Conservation (phyloP, 2,113 vertebrate species). For the Capreolus pygargus region DNA sequence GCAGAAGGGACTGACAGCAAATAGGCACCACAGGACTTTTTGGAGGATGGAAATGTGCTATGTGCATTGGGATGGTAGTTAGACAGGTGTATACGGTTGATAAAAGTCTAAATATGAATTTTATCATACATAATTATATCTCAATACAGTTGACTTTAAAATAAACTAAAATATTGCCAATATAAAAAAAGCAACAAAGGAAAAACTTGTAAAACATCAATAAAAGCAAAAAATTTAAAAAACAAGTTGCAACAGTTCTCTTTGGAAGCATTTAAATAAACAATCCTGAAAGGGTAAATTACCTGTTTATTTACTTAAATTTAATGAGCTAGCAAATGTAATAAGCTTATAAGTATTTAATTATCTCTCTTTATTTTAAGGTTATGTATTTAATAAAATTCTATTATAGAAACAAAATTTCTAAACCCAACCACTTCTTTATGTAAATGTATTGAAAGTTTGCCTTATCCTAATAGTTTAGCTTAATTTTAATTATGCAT, state of each 20-base stretch:
- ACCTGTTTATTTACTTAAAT: conserved; percentile 3
- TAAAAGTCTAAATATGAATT: not conserved
- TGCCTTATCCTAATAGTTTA: conserved; percentile 21
- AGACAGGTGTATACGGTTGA: not conserved
- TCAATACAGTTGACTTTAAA: not conserved
- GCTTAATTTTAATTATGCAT: conserved; percentile 35
- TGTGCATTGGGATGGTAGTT: not conserved
- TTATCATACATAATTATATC: not conserved
- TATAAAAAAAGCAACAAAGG: not conserved
- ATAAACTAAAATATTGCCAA: not conserved
- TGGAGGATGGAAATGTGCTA: not conserved
- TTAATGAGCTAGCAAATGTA: conserved; percentile 4
- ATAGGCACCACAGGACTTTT: not conserved
- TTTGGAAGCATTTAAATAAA: conserved; percentile 22
- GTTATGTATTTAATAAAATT: conserved; percentile 33
- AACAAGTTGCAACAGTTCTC: not conserved
- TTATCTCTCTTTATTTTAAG: conserved; percentile 33
- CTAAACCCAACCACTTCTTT: conserved; percentile 7
- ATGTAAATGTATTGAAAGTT: conserved; percentile 38
- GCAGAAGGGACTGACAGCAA: not conserved
- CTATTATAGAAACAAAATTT: conserved; percentile 12
- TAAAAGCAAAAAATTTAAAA: not conserved
- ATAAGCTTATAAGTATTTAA: conserved; percentile 27
- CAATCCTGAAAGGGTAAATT: not conserved
- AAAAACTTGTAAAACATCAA: not conserved